These are phyloP conservation scores for Mercenaria mercenaria DNA, from an alignment of 1,140 invertebrate species.

Conservation along the genomic window DNA sequence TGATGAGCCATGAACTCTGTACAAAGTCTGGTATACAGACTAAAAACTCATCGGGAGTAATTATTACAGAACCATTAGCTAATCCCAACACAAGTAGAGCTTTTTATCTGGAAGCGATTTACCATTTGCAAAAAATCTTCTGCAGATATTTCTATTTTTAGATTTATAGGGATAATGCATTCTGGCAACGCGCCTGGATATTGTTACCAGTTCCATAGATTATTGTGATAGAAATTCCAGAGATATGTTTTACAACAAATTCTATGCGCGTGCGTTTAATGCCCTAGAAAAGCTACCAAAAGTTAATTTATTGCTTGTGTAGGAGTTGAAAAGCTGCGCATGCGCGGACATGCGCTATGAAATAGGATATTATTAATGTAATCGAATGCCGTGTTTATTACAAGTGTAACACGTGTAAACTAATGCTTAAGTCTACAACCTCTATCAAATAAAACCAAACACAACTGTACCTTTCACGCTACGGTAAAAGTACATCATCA, in stretches of 20 bases:
- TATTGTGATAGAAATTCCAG: neutral
- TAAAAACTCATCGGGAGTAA: too few relatives aligned
- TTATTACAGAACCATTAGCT: neutral
- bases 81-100: neutral
- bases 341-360: neutral
- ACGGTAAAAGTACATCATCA: too few relatives aligned
- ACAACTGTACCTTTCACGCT: too few relatives aligned
- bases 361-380: neutral
- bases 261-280: neutral
- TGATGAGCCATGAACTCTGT: too few relatives aligned
- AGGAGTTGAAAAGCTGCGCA: neutral
- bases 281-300: neutral
- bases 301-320: constrained; percentile 12
- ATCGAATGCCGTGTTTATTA: too few relatives aligned
- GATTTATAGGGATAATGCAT: constrained; percentile 4
- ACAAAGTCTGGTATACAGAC: too few relatives aligned
- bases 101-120: neutral
- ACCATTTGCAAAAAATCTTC: neutral
- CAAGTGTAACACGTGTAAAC: too few relatives aligned
- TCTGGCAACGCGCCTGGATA: neutral
- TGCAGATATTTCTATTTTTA: constrained; percentile 16
- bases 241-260: constrained; percentile 9
- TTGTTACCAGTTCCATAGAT: neutral
- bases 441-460: too few relatives aligned
- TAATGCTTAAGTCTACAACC: too few relatives aligned